Conservation (phyloP, 2,888 invertebrate species). For the Thymelicus lineola region DNA sequence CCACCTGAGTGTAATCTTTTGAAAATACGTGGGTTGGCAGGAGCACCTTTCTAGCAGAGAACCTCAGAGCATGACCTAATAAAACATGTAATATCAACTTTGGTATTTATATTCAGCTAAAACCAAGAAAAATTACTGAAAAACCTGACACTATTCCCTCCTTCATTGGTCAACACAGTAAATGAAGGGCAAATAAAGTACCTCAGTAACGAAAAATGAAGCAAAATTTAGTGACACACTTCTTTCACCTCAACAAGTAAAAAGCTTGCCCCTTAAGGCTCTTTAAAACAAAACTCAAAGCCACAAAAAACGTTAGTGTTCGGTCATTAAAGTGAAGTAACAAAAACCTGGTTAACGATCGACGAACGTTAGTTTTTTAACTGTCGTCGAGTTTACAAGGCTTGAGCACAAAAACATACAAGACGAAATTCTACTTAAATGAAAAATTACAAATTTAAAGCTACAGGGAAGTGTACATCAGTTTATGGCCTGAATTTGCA, state of each 20-base stretch:
- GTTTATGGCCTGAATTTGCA: neutral
- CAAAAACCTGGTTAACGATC: constrained; percentile 36
- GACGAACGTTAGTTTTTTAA: constrained; percentile 26
- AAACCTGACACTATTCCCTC: too few relatives aligned
- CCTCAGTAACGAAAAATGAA: neutral
- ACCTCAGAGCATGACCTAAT: too few relatives aligned
- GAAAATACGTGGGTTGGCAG: too few relatives aligned
- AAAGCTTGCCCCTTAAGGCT: neutral
- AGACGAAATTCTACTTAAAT: neutral
- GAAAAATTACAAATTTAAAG: neutral
- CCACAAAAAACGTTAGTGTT: constrained; percentile 34
- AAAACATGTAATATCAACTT: too few relatives aligned
- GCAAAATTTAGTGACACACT: neutral
- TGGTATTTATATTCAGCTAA: too few relatives aligned
- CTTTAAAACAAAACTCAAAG: constrained; percentile 22
- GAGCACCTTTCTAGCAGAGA: too few relatives aligned
- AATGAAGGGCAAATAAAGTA: neutral
- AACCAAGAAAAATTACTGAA: too few relatives aligned
- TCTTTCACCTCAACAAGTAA: neutral
- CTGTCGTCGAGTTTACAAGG: constrained; percentile 26
- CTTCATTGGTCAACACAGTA: too few relatives aligned
- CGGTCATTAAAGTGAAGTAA: constrained; percentile 35
- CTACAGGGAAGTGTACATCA: neutral
- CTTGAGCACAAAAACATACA: constrained; percentile 19
- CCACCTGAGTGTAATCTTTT: too few relatives aligned